phyloP scores from a whole-genome alignment of 2,797 vertebrate species.

The Syncerus caffer region DNA sequence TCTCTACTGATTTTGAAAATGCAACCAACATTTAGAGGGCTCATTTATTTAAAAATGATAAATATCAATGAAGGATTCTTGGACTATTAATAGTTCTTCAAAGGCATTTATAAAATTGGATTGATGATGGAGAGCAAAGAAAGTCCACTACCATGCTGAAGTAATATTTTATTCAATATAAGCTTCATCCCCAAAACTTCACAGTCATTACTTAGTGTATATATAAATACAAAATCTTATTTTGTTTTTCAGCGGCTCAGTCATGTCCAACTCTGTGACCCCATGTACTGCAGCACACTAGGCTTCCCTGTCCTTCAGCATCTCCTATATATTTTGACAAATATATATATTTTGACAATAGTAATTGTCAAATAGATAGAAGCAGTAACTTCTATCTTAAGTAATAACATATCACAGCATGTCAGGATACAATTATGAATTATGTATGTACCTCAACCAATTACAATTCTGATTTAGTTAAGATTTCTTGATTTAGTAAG shows the following conservation, averaged over 20 bases:
- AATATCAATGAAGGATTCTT: not conserved
- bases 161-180: not conserved
- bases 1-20: not conserved
- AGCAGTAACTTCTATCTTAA: not conserved
- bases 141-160: not conserved
- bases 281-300: not conserved
- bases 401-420: not conserved
- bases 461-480: not conserved
- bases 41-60: not conserved
- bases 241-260: not conserved
- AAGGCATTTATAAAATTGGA: not conserved
- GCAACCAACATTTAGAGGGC: not conserved
- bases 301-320: not conserved
- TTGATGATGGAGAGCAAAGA: not conserved
- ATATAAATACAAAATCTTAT: not conserved
- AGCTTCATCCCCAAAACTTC: not conserved
- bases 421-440: not conserved
- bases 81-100: not conserved
- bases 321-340: not conserved
- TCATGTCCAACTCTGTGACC: rapidly evolving
- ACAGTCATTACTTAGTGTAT: not conserved
- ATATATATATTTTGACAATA: not conserved
- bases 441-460: not conserved
- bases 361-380: not conserved
- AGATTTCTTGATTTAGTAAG: not conserved